phyloP scores from a whole-genome alignment of 1,140 invertebrate species.

The Bilobella aurantiaca region DNA sequence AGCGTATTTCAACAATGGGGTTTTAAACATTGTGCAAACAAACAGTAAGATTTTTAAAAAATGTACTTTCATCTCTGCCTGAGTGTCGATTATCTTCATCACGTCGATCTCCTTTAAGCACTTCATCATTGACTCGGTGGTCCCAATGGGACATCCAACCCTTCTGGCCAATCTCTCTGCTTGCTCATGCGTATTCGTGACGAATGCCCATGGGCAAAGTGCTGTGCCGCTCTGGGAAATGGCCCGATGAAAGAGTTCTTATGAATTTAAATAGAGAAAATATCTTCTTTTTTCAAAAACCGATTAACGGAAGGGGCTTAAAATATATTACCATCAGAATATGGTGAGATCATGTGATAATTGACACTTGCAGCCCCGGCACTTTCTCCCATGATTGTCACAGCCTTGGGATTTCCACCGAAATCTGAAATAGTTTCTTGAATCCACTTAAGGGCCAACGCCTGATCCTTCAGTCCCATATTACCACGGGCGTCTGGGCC shows the following conservation, averaged over 20 bases:
- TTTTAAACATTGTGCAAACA: no score
- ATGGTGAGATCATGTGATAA: slow-evolving; percentile 49
- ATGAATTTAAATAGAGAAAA: no score
- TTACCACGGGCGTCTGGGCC: slow-evolving; percentile 36
- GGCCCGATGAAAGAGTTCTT: slow-evolving; percentile 40
- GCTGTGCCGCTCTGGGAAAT: slow-evolving; percentile 45
- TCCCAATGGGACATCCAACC: not conserved
- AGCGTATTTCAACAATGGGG: no score
- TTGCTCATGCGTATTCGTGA: not conserved
- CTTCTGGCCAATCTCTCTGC: not conserved
- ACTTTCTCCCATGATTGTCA: slow-evolving; percentile 50
- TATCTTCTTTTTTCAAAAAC: not conserved
- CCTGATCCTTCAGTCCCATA: slow-evolving; percentile 41
- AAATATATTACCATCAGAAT: slow-evolving; percentile 37
- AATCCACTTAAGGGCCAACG: slow-evolving; percentile 41
- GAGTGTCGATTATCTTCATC: no score
- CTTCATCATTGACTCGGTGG: not conserved
- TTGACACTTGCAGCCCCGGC: slow-evolving; percentile 47
- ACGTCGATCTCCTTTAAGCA: not conserved
- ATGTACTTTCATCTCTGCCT: no score
- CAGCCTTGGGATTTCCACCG: slow-evolving; percentile 37
- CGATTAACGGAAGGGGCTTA: not conserved
- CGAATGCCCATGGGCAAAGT: slow-evolving; percentile 45
- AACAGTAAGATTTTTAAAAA: no score
- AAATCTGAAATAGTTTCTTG: slow-evolving; percentile 37